These are phyloP conservation scores for Psettodes erumei DNA, from an alignment of 2,113 vertebrate genomes.

Conservation along the genomic window DNA sequence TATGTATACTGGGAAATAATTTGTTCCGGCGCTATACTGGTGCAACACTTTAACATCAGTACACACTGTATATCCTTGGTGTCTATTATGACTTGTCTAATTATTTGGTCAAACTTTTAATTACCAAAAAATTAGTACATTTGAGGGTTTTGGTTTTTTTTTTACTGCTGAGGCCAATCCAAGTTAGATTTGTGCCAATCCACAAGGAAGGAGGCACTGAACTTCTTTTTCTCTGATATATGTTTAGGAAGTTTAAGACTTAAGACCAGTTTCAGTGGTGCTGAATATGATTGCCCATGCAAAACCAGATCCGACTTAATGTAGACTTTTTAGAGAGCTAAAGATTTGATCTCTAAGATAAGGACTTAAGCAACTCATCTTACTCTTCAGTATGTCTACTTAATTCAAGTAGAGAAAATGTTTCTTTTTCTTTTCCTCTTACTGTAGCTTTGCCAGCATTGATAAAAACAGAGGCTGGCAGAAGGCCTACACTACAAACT, in stretches of 20 bases:
- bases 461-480: conserved; percentile 1
- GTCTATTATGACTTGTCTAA: too few relatives aligned
- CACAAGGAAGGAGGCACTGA: too few relatives aligned
- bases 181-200: too few relatives aligned
- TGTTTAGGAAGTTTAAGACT: too few relatives aligned
- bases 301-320: not conserved
- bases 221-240: too few relatives aligned
- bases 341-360: conserved; percentile 12
- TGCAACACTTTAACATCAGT: not conserved
- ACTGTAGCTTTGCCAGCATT: conserved; percentile 24
- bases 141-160: too few relatives aligned
- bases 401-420: conserved; percentile 7
- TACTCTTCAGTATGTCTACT: not conserved
- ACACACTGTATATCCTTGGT: not conserved
- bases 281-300: not conserved
- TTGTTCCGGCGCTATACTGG: not conserved
- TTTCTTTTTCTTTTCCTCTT: not conserved
- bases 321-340: not conserved
- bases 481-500: not conserved
- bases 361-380: conserved; percentile 2
- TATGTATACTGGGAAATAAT: not conserved
- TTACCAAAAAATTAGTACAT: too few relatives aligned
- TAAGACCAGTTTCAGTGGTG: not conserved
- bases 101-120: too few relatives aligned
- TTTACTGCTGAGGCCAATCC: too few relatives aligned